Conservation (phyloP, 2,797 vertebrate genomes). For the Sorex maritimensis region DNA sequence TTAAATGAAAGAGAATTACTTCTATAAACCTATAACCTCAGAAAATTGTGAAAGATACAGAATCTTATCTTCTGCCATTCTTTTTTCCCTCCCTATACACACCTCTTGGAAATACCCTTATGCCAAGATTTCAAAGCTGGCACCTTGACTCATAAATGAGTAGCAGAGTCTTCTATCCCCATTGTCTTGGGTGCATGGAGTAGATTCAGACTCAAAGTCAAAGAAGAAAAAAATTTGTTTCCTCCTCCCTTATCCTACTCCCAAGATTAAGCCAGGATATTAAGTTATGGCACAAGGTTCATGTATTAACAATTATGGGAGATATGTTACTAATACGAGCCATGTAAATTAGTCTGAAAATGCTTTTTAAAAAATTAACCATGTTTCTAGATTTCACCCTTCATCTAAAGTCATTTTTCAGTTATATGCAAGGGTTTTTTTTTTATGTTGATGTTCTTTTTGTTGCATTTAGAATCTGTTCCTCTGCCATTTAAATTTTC, state of each 20-base stretch:
- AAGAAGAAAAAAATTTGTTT: not conserved
- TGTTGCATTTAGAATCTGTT: too few relatives aligned
- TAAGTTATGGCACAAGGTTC: not conserved
- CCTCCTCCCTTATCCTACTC: not conserved
- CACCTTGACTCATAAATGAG: not conserved
- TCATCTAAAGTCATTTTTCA: too few relatives aligned
- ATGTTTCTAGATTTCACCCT: too few relatives aligned
- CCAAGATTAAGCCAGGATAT: not conserved
- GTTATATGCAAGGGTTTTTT: too few relatives aligned
- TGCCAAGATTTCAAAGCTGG: not conserved
- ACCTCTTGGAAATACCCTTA: not conserved
- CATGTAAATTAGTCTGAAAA: not conserved
- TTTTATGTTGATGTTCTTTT: too few relatives aligned
- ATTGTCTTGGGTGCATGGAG: slow-evolving; percentile 7
- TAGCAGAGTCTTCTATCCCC: not conserved
- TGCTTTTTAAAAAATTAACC: too few relatives aligned
- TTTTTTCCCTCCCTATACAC: not conserved
- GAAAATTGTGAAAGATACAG: not conserved
- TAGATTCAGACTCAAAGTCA: not conserved
- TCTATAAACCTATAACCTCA: slow-evolving; percentile 2
- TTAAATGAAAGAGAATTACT: slow-evolving; percentile 27
- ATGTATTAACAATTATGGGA: not conserved
- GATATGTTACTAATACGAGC: not conserved
- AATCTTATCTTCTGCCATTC: not conserved
- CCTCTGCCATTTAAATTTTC: too few relatives aligned